A percentile compares a stretch with the other conserved stretches of the same genome.
Evolutionary conservation across 2,113 vertebrate genomes (phyloP).

Genomic region (Lepidothrix coronata): DNA sequence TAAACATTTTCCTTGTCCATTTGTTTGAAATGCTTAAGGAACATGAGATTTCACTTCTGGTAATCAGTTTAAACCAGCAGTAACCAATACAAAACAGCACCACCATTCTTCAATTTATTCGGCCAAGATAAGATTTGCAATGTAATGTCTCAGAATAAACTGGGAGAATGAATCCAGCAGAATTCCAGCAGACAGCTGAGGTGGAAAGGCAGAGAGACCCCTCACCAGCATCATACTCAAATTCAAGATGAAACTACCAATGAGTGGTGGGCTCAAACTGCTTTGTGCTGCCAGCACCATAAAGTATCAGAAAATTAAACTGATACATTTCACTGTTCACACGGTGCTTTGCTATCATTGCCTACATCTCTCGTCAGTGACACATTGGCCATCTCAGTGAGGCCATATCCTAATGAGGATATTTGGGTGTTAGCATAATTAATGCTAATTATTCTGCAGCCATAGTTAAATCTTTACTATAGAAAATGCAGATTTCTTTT

Average conservation of each 20-base stretch:
- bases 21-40: background rate
- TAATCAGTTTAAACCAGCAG: background rate
- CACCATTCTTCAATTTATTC: background rate
- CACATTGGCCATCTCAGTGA: background rate
- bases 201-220: background rate
- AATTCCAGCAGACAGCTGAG: background rate
- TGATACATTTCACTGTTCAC: background rate
- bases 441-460: background rate
- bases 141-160: background rate
- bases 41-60: background rate
- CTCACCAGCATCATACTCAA: background rate
- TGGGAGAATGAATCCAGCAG: background rate
- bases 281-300: background rate
- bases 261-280: background rate
- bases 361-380: background rate
- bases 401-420: background rate
- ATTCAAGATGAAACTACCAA: background rate
- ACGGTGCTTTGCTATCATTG: background rate
- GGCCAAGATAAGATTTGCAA: background rate
- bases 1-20: background rate
- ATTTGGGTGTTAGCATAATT: background rate
- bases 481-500: background rate
- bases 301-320: background rate
- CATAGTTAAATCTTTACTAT: background rate
- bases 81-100: background rate